These are phyloP conservation scores for Melanerpes aurifrons DNA, from an alignment of 2,113 vertebrate genomes.

Conservation along the genomic window DNA sequence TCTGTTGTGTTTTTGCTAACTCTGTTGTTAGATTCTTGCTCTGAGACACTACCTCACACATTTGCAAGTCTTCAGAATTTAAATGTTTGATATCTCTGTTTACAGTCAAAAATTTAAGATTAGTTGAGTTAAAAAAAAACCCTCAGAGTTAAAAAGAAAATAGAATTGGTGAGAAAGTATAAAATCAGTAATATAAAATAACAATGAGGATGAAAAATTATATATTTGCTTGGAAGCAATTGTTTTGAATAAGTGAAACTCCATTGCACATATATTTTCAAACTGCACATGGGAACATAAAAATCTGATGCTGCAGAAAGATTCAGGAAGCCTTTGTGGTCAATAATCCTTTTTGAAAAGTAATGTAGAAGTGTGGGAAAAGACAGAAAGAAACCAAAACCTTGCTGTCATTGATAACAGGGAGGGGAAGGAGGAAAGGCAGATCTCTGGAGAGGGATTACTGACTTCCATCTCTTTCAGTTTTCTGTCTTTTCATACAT, in stretches of 20 bases:
- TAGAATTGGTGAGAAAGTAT: neutral
- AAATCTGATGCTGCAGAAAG: neutral
- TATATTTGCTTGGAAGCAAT: neutral
- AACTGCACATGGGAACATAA: neutral
- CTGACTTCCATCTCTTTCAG: neutral
- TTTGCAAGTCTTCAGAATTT: neutral
- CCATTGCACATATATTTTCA: neutral
- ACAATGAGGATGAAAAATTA: neutral
- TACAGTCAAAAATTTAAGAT: neutral
- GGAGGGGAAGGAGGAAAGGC: neutral
- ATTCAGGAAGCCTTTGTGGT: constrained; percentile 47
- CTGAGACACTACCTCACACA: neutral
- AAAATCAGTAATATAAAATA: neutral
- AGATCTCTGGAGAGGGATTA: neutral
- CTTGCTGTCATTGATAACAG: neutral
- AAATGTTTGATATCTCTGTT: neutral
- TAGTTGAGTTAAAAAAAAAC: neutral
- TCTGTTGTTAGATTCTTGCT: neutral
- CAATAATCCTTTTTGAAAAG: neutral
- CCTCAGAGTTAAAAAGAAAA: neutral
- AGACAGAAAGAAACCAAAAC: neutral
- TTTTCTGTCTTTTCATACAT: neutral
- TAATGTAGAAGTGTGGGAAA: constrained; percentile 15
- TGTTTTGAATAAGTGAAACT: neutral
- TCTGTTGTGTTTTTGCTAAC: neutral